These are phyloP conservation scores for Lucilia sericata DNA, from an alignment of 1,140 invertebrate genomes.

Conservation along the genomic window DNA sequence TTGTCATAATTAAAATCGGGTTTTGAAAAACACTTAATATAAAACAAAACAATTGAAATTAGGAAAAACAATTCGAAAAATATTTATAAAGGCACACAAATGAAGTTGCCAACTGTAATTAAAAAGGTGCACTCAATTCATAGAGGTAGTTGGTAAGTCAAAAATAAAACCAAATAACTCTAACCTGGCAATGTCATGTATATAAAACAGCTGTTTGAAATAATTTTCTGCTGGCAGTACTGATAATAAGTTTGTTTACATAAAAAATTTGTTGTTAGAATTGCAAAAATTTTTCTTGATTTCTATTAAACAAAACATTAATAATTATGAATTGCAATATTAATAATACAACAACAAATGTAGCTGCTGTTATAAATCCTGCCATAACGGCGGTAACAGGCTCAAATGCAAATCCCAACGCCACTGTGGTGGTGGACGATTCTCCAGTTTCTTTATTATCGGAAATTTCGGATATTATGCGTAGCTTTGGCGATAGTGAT, in stretches of 20 bases:
- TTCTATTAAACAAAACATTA: neutral
- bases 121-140: neutral
- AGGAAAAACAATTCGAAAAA: too few relatives aligned
- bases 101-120: neutral
- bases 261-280: too few relatives aligned
- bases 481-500: constrained; percentile 64
- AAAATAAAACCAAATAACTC: too few relatives aligned
- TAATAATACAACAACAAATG: neutral
- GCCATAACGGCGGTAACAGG: neutral
- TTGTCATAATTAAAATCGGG: too few relatives aligned
- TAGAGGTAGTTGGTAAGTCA: neutral
- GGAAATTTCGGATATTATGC: constrained; percentile 66
- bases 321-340: constrained; percentile 2
- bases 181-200: too few relatives aligned
- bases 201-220: too few relatives aligned
- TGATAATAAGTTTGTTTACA: too few relatives aligned
- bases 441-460: constrained; percentile 57
- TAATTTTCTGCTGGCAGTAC: too few relatives aligned
- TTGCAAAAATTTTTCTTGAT: too few relatives aligned
- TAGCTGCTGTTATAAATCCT: neutral
- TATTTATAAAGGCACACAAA: too few relatives aligned
- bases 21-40: too few relatives aligned
- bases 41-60: too few relatives aligned
- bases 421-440: constrained; percentile 29
- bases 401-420: neutral